Conservation (phyloP, 1,140 invertebrate genomes). For the Procambarus clarkii region DNA sequence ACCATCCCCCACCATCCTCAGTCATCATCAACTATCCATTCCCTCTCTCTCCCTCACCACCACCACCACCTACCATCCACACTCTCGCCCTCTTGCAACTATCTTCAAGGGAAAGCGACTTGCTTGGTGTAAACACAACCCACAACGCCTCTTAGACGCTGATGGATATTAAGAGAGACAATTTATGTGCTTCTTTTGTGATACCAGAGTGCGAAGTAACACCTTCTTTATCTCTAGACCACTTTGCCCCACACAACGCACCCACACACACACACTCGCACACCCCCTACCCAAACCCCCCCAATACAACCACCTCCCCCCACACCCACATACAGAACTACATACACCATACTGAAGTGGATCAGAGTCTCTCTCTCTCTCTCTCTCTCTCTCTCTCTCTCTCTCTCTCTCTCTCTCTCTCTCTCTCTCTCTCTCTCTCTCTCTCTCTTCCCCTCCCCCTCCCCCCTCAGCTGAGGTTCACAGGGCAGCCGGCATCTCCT, state of each 20-base stretch:
- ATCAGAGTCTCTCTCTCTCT: neutral
- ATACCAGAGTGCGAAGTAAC: neutral
- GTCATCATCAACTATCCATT: too few relatives aligned
- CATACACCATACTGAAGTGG: too few relatives aligned
- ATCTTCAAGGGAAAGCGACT: neutral
- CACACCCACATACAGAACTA: too few relatives aligned
- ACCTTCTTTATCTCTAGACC: neutral
- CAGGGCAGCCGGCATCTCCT: neutral
- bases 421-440: neutral
- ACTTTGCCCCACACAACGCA: neutral
- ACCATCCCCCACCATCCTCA: too few relatives aligned
- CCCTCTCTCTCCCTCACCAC: too few relatives aligned
- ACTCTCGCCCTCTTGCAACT: neutral
- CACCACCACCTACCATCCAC: neutral
- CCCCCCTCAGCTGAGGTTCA: too few relatives aligned
- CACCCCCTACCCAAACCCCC: too few relatives aligned
- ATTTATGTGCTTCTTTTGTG: neutral
- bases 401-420: conserved; percentile 6
- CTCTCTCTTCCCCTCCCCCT: neutral
- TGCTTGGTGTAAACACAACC: neutral
- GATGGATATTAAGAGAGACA: neutral
- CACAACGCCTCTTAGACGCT: neutral
- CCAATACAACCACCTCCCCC: too few relatives aligned
- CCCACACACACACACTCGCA: neutral
- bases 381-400: neutral